Evolutionary conservation across 2,888 invertebrate species (phyloP), one percentile per base, ranked within the genome.

Genomic region (Tiliacea aurago): DNA sequence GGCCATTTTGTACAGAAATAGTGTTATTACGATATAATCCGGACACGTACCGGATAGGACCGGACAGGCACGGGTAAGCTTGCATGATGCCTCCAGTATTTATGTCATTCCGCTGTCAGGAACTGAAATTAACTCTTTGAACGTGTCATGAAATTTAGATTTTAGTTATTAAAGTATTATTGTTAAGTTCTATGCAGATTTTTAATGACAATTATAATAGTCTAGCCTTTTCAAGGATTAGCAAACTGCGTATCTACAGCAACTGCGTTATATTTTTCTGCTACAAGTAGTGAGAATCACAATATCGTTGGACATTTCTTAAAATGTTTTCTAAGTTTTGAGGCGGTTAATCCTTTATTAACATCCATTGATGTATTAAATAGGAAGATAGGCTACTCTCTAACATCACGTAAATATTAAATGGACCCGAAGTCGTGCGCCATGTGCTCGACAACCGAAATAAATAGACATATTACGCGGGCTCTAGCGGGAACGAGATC

Each of bases 21-120:
- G 74, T 77, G 67, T 68, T 83, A 51, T 81, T 65, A 81, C 73
- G 62, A 83, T 37, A 62, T 81, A 79, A 81, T 81, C 84, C 80
- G 23, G 43, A 65, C 84, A 81, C 73, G 80, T 81, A 58, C 41
- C 53, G 78, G 61, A 55, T 61, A 53, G 83, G 47, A 61, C 41
- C 53, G 78, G 64, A 55, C 64, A 49, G 83, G 47, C 45, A n/a
- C 41, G 73, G 20, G 73, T 69, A 55, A 73, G 80, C 79, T 78
- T 51, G 33, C 15, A 55, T 83, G 66, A 68, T 63, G 51, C 70
- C n/a, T 28, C n/a, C 23, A 51, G 56, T 82, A 72, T 72, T 82
- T 70, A 55, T 70, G 63, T 72, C 20, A 59, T 56, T 55, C 15
- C 37, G 58, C 20, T 41, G 28, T 28, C 47, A 28, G 33, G 55